phyloP scores from a whole-genome alignment of 2,888 invertebrate genomes.

The Tetropium fuscum region DNA sequence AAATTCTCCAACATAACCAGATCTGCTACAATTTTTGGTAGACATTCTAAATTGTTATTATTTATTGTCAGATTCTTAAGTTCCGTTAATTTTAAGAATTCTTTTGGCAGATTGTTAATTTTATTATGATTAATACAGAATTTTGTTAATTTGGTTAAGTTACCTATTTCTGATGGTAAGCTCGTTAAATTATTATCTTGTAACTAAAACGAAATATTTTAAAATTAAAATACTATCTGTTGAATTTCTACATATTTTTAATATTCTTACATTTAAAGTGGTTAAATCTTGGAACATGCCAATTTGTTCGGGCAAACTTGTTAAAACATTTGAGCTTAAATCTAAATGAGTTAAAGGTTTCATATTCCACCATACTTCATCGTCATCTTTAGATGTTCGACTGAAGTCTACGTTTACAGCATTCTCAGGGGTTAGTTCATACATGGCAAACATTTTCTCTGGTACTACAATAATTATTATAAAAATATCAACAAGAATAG shows the following conservation, averaged over 20 bases:
- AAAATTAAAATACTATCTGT: slow-evolving; percentile 1
- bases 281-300: slow-evolving; percentile 75
- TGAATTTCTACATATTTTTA: not conserved
- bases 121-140: slow-evolving; percentile 79
- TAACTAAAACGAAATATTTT: slow-evolving; percentile 69
- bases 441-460: slow-evolving; percentile 79
- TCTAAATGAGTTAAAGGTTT: slow-evolving; percentile 83
- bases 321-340: slow-evolving; percentile 79
- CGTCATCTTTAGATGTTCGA: slow-evolving; percentile 67
- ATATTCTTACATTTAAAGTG: slow-evolving; percentile 73
- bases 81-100: slow-evolving; percentile 78
- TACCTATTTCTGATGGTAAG: slow-evolving; percentile 81
- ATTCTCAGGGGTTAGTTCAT: slow-evolving; percentile 74
- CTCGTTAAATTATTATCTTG: slow-evolving; percentile 84
- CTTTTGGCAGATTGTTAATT: slow-evolving; percentile 71
- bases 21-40: slow-evolving; percentile 82
- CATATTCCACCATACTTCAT: slow-evolving; percentile 83
- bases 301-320: slow-evolving; percentile 74
- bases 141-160: slow-evolving; percentile 75
- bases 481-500: too few relatives aligned
- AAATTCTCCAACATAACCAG: slow-evolving; percentile 81
- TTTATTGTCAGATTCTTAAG: slow-evolving; percentile 79
- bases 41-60: slow-evolving; percentile 77
- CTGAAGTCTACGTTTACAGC: slow-evolving; percentile 72
- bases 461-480: slow-evolving; percentile 70